Percentiles rank a stretch among this genome's conserved stretches.
phyloP scores from a whole-genome alignment of 1,140 invertebrate species.

The Acromyrmex charruanus region DNA sequence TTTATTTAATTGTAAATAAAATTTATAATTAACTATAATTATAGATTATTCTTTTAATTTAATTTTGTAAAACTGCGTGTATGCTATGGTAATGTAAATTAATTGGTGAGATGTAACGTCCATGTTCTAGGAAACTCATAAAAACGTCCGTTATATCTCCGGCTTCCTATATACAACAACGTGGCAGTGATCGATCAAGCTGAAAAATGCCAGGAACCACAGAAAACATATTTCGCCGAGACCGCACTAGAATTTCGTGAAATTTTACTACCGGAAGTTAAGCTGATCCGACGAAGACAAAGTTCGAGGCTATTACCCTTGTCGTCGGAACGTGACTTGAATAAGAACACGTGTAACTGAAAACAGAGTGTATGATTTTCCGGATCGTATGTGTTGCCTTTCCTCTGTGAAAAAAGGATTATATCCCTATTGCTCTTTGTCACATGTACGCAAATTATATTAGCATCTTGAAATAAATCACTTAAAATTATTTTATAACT shows the following conservation, averaged over 20 bases:
- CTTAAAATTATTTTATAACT: conserved; percentile 6
- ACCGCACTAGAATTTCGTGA: conserved; percentile 56
- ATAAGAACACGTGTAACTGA: conserved; percentile 46
- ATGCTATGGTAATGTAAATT: conserved; percentile 33
- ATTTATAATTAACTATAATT: no score
- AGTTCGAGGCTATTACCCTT: conserved; percentile 60
- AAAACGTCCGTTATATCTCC: conserved; percentile 37
- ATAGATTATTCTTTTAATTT: background rate
- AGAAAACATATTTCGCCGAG: conserved; percentile 56
- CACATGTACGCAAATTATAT: background rate
- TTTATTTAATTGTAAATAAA: background rate
- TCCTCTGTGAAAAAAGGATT: background rate
- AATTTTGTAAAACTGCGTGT: background rate
- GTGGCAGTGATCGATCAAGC: conserved; percentile 57
- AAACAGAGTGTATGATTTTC: conserved; percentile 57
- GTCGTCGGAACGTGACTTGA: conserved; percentile 62
- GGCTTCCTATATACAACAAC: conserved; percentile 33
- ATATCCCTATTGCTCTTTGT: conserved; percentile 4
- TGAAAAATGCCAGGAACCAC: conserved; percentile 56
- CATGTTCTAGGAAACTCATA: conserved; percentile 30
- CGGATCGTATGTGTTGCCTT: conserved; percentile 10
- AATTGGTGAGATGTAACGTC: conserved; percentile 25
- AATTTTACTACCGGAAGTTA: conserved; percentile 60
- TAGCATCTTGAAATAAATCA: background rate
- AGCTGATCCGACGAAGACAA: conserved; percentile 64